Conservation (phyloP, 2,797 vertebrate genomes). For the Acestrorhynchus altus region DNA sequence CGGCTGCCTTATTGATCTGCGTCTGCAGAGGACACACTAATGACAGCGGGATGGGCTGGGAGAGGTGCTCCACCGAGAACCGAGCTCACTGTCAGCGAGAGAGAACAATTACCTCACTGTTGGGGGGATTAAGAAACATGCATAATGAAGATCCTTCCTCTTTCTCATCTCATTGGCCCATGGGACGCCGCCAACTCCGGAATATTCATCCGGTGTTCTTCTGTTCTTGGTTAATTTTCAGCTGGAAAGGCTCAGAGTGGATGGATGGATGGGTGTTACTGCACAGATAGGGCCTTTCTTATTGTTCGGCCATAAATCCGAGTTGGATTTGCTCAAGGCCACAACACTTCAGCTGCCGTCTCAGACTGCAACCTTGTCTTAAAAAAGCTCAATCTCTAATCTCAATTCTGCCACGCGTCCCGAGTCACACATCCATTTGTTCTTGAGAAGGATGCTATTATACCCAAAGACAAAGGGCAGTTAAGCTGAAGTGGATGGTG, state of each 20-base stretch:
- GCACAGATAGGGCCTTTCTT: neutral
- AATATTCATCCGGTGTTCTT: constrained; percentile 7
- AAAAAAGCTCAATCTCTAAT: neutral
- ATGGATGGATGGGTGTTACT: constrained; percentile 14
- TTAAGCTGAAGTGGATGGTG: neutral
- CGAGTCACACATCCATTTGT: neutral
- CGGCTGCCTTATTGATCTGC: constrained; percentile 3
- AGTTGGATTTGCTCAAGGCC: constrained; percentile 12
- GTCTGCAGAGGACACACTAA: constrained; percentile 29
- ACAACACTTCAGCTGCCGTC: neutral
- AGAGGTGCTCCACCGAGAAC: neutral
- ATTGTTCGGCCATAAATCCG: neutral
- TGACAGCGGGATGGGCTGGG: neutral
- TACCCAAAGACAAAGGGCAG: neutral
- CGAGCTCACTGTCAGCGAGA: neutral
- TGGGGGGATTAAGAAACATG: constrained; percentile 41
- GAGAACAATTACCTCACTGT: constrained; percentile 36
- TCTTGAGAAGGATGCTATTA: neutral
- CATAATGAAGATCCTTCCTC: constrained; percentile 42
- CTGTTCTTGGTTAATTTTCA: neutral
- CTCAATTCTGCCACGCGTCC: neutral
- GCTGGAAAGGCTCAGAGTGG: neutral
- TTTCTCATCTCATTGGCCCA: neutral
- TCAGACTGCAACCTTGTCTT: neutral
- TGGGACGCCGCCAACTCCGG: neutral